Base-by-base conservation (phyloP, 2,888 invertebrate species). In the Parnassius glacialis region DNA sequence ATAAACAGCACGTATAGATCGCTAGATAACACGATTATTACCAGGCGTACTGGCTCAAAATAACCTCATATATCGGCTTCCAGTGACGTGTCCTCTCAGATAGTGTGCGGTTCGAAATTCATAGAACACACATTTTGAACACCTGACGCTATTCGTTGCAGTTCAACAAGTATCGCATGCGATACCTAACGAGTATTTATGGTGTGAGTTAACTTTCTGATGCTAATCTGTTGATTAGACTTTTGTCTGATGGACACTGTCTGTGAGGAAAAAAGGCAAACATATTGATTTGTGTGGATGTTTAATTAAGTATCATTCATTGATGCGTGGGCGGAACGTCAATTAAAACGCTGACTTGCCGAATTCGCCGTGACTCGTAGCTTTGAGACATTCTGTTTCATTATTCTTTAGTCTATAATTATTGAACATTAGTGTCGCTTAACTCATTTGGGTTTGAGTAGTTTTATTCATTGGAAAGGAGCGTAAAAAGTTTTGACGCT, bases 211-310 rank as follows among this genome's bases (percentile, higher is more conserved):
- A 56, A 59, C 63, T 64, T 59, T 64, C 57, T 52, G 63, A 64
- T 64, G 52, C 34, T 64, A 53, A 64, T 64, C 63, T 60, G 42
- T 67, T 68, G 68, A 67, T 68, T 67, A 68, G 64, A 62, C 68
- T 67, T 68, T 68, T 68, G 68, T 67, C 52, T 48, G 13, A 57
- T 54, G 47, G 47, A 56, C 50, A 60, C 53, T 65, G 59, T 62
- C 44, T 13, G n/a, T 9, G 1, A 54, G 47, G 45, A 59, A 62
- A 63, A 62, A 53, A 54, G 51, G 50, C 57, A 59, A 58, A 55
- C 59, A 59, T 57, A 47, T 57, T 58, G 59, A 57, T 58, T 52
- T 59, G 63, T 59, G 63, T 64, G 59, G 55, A 44, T 57, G 57
- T 48, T 51, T 64, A 64, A 64, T 64, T 64, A 64, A 64, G 63